Conservation (phyloP, 2,797 vertebrate genomes). For the Bufotes viridis region DNA sequence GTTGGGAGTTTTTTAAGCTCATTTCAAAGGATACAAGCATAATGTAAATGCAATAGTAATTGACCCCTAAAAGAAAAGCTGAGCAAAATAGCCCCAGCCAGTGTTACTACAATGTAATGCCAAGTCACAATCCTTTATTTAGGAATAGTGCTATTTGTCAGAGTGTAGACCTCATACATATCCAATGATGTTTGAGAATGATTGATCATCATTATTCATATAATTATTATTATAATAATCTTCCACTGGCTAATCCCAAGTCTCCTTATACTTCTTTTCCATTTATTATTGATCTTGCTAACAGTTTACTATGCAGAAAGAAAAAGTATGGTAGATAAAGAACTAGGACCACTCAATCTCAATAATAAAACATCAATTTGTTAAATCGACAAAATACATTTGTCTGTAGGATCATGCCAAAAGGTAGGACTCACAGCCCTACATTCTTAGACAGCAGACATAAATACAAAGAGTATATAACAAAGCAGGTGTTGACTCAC, state of each 20-base stretch:
- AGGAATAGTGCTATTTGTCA: neutral
- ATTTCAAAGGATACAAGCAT: constrained; percentile 1
- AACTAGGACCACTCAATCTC: too few relatives aligned
- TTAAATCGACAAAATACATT: too few relatives aligned
- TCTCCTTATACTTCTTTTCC: too few relatives aligned
- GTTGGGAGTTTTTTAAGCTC: constrained; percentile 58
- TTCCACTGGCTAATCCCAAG: neutral
- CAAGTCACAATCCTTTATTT: neutral
- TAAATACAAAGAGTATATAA: too few relatives aligned
- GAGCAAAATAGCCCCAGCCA: neutral
- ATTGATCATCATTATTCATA: neutral
- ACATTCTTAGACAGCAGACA: too few relatives aligned
- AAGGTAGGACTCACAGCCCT: too few relatives aligned
- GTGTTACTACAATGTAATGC: neutral
- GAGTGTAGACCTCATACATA: neutral
- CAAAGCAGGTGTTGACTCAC: too few relatives aligned
- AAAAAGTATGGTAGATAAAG: too few relatives aligned
- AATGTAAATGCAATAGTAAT: constrained; percentile 22
- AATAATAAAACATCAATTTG: too few relatives aligned
- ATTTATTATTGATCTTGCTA: too few relatives aligned
- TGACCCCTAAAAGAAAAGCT: neutral
- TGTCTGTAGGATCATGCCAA: too few relatives aligned
- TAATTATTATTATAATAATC: neutral
- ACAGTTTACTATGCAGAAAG: too few relatives aligned
- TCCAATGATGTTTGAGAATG: neutral